Conservation (phyloP, 2,797 vertebrate species). For the Synaphobranchus kaupii region DNA sequence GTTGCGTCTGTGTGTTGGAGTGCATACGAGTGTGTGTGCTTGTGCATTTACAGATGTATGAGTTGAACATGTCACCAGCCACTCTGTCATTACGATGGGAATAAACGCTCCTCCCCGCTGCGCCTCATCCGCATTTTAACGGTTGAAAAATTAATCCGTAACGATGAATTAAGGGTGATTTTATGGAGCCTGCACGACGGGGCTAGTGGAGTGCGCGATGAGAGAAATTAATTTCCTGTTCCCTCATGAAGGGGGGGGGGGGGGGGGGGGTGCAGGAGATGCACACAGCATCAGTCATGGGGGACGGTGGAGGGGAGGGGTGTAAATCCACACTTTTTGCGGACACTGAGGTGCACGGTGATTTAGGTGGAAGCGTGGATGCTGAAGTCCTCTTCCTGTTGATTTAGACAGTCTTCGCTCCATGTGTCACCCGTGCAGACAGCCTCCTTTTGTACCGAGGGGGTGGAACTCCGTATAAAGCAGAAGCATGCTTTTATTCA, state of each 20-base stretch:
- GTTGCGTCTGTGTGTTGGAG: background rate
- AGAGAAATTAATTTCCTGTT: conserved; percentile 12
- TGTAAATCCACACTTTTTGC: background rate
- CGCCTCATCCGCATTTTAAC: background rate
- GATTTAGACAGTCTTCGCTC: background rate
- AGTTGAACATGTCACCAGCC: background rate
- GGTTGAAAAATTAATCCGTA: background rate
- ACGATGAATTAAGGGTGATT: background rate
- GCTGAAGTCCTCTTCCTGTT: background rate
- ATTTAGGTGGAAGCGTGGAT: background rate
- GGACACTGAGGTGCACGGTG: background rate
- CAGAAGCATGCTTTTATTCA: background rate
- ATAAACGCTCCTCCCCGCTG: background rate
- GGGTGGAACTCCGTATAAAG: background rate
- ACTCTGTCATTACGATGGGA: background rate
- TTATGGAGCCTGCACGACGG: background rate
- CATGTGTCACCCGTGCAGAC: background rate
- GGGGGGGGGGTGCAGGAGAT: background rate
- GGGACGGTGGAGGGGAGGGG: background rate
- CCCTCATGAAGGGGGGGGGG: background rate
- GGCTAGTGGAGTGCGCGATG: background rate
- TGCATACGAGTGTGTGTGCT: background rate
- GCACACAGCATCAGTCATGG: background rate
- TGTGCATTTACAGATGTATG: background rate
- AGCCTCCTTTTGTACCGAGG: background rate